These are phyloP conservation scores for Drosophila sechellia DNA, from an alignment of 1,140 invertebrate species.

Conservation along the genomic window DNA sequence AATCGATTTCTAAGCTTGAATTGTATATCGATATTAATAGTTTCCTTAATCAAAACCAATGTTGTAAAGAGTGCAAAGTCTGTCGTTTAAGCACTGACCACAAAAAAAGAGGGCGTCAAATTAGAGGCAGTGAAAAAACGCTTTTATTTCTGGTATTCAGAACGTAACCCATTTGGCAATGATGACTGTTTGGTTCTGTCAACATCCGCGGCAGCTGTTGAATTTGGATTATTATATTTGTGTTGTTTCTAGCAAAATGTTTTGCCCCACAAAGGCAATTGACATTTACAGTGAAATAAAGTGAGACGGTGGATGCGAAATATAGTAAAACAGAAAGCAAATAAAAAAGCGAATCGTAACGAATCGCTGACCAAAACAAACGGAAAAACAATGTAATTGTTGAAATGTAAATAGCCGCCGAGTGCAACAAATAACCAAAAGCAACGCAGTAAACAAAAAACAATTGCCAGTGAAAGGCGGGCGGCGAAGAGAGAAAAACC, in stretches of 20 bases:
- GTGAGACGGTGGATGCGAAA: conserved; percentile 12
- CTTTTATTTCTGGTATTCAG: conserved; percentile 59
- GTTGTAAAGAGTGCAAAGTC: no score
- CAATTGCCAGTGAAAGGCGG: conserved; percentile 42
- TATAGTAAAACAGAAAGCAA: conserved; percentile 15
- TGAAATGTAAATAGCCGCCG: conserved; percentile 47
- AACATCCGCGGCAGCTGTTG: conserved; percentile 50
- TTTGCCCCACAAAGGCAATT: conserved; percentile 59
- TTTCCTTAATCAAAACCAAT: neutral
- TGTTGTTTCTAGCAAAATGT: conserved; percentile 63
- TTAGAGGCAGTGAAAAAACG: conserved; percentile 9
- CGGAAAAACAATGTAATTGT: conserved; percentile 61
- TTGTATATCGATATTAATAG: no score
- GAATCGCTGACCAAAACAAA: conserved; percentile 46
- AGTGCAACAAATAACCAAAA: conserved; percentile 26
- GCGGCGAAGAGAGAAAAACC: conserved; percentile 49
- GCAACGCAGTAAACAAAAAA: conserved; percentile 31
- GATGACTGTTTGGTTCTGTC: conserved; percentile 33
- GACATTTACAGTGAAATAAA: conserved; percentile 68
- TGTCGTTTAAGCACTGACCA: neutral
- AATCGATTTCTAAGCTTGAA: no score
- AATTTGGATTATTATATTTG: conserved; percentile 40
- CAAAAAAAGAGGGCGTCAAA: neutral
- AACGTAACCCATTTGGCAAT: conserved; percentile 70
- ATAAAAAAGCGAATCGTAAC: conserved; percentile 24